Percentiles rank a stretch among this genome's conserved stretches.
These are phyloP conservation scores for Alsophila aescularia DNA, from an alignment of 2,888 invertebrate genomes.

Conservation along the genomic window DNA sequence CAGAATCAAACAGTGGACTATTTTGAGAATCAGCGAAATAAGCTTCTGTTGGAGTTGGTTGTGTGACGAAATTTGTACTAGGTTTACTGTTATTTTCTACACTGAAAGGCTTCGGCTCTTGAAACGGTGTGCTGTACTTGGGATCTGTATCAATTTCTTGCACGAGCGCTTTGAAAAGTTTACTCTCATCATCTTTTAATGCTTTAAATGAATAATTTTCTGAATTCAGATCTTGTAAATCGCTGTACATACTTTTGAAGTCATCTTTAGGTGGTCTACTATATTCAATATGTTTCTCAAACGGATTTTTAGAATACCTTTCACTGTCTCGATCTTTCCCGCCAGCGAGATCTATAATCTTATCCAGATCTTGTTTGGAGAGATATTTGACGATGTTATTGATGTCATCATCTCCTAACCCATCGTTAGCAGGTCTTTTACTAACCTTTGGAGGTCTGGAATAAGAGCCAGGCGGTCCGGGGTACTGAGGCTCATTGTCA, in stretches of 20 bases:
- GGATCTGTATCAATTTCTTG: conserved; percentile 34
- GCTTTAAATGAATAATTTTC: conserved; percentile 17
- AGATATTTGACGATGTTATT: conserved; percentile 69
- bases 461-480: conserved; percentile 6
- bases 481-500: conserved; percentile 26
- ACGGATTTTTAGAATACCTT: conserved; percentile 32
- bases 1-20: conserved; percentile 22
- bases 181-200: conserved; percentile 24
- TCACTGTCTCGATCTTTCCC: conserved; percentile 45
- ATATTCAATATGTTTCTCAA: conserved; percentile 29
- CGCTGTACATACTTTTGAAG: conserved; percentile 34
- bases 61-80: conserved; percentile 11
- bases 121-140: conserved; percentile 20
- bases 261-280: conserved; percentile 33
- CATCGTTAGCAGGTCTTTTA: conserved; percentile 59
- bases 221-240: conserved; percentile 13
- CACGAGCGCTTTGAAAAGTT: conserved; percentile 31
- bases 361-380: conserved; percentile 71
- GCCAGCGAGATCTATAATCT: conserved; percentile 63
- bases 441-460: conserved; percentile 62
- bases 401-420: conserved; percentile 68
- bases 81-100: conserved; percentile 18
- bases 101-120: conserved; percentile 18
- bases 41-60: conserved; percentile 23
- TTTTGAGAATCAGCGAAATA: conserved; percentile 22